Conservation (phyloP, 1,140 invertebrate genomes). For the Anagrus nilaparvatae region DNA sequence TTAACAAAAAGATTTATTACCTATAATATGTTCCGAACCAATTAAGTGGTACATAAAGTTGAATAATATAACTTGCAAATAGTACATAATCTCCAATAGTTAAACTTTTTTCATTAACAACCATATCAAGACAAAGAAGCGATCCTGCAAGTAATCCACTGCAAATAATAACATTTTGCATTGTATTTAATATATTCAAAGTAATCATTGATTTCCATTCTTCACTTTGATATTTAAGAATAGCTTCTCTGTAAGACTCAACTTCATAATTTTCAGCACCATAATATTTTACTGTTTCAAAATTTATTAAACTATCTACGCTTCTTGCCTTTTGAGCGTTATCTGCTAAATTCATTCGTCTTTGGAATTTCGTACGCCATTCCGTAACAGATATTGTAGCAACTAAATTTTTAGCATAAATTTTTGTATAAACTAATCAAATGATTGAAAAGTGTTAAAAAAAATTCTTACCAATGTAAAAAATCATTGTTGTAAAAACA, state of each 20-base stretch:
- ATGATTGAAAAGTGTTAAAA: conserved; percentile 1
- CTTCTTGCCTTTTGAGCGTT: conserved; percentile 84
- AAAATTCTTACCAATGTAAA: conserved; percentile 75
- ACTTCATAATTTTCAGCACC: conserved; percentile 88
- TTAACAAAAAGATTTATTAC: conserved; percentile 44
- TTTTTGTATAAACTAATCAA: background rate
- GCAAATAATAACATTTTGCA: conserved; percentile 87
- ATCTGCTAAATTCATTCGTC: conserved; percentile 86
- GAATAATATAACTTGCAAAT: conserved; percentile 90
- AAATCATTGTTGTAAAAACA: conserved; percentile 81
- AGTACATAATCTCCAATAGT: conserved; percentile 92
- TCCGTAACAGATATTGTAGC: conserved; percentile 83
- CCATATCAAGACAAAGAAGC: conserved; percentile 77
- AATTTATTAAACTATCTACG: conserved; percentile 94
- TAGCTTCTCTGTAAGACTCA: conserved; percentile 67
- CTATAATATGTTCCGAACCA: conserved; percentile 98
- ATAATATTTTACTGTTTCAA: conserved; percentile 97
- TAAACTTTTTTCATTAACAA: conserved; percentile 52
- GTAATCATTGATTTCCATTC: conserved; percentile 81
- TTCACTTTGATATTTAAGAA: conserved; percentile 73
- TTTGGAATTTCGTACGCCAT: conserved; percentile 90
- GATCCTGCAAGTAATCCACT: conserved; percentile 76
- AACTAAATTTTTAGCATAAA: conserved; percentile 45
- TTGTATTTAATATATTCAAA: conserved; percentile 77
- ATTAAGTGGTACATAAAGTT: conserved; percentile 92